Base-by-base conservation (phyloP, 2,888 invertebrate species). In the Acanthococcus lagerstroemiae region DNA sequence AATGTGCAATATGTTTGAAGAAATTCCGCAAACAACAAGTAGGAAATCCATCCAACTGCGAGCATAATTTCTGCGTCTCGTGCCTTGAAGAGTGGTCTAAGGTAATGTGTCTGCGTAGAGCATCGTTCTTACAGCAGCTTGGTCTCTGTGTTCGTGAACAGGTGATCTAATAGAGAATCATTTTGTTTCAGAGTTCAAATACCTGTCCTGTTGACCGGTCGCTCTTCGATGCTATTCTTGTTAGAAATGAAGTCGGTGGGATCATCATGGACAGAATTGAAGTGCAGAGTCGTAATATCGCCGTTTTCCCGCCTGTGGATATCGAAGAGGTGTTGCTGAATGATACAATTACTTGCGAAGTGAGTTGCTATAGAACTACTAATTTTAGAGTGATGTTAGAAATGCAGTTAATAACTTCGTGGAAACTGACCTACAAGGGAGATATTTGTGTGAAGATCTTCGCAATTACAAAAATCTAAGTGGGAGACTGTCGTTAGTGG, bases 51-150 rank as follows among this genome's bases (percentile, higher is more conserved):
- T 86, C 88, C 73, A 82, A 83, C 22, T 95, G 95, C 77, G 90
- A 91, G 71, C 95, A 95, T 75, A 81, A 82, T 67, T 95, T 94
- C 77, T 95, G 95, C 76, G 80, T 89, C 45, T 86, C 88, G 71
- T 95, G 95, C 76, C 86, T 95, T 69, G 82, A 86, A 60, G 92
- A 94, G 75, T 95, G 95, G 95, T 86, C 93, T n/a, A 90, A 86
- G 75, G 81, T 81, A 74, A 68, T 72, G 19, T 45, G 15, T 4
- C 15, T 7, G 19, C n/a, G n/a, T n/a, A n/a, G n/a, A n/a, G n/a
- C n/a, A n/a, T n/a, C n/a, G n/a, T n/a, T n/a, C n/a, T n/a, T n/a
- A n/a, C n/a, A n/a, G n/a, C n/a, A n/a, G n/a, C 46, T 44, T 67
- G 7, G 21, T 9, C 17, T 67, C 44, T 57, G 9, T 55, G 26